phyloP scores from a whole-genome alignment of 2,888 invertebrate genomes.

The Ennomos erosarius region DNA sequence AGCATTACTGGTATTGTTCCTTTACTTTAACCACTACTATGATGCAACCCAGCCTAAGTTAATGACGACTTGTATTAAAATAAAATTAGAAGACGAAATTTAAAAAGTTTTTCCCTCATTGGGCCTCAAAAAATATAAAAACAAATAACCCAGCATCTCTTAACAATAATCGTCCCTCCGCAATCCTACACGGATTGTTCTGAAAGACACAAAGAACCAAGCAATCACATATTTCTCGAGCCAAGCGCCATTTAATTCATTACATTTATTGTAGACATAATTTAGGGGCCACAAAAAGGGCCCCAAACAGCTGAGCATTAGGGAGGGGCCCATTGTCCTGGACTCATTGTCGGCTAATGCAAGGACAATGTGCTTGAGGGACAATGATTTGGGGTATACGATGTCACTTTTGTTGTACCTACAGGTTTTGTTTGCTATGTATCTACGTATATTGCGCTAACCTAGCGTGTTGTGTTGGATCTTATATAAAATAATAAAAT shows the following conservation, averaged over 20 bases:
- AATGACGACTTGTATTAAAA: no score
- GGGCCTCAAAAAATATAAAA: background rate
- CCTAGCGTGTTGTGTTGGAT: background rate
- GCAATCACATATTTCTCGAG: constrained; percentile 25
- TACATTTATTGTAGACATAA: constrained; percentile 32
- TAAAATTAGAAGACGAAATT: background rate
- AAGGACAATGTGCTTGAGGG: constrained; percentile 28
- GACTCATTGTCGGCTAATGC: constrained; percentile 30
- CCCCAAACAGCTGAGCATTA: constrained; percentile 27
- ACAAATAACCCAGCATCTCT: background rate
- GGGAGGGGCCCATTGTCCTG: constrained; percentile 18
- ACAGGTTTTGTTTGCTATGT: constrained; percentile 13
- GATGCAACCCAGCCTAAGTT: no score
- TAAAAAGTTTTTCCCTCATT: background rate
- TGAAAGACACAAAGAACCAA: constrained; percentile 18
- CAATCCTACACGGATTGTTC: constrained; percentile 11
- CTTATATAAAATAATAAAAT: background rate
- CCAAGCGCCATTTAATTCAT: constrained; percentile 33
- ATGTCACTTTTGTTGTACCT: constrained; percentile 26
- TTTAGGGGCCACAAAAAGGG: constrained; percentile 28
- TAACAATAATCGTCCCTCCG: constrained; percentile 9
- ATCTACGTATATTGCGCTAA: background rate
- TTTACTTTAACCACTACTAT: no score
- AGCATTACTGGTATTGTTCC: no score
- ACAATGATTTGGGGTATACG: constrained; percentile 25